These are phyloP conservation scores for Saturnia pavonia DNA, from an alignment of 2,888 invertebrate species.

Conservation along the genomic window DNA sequence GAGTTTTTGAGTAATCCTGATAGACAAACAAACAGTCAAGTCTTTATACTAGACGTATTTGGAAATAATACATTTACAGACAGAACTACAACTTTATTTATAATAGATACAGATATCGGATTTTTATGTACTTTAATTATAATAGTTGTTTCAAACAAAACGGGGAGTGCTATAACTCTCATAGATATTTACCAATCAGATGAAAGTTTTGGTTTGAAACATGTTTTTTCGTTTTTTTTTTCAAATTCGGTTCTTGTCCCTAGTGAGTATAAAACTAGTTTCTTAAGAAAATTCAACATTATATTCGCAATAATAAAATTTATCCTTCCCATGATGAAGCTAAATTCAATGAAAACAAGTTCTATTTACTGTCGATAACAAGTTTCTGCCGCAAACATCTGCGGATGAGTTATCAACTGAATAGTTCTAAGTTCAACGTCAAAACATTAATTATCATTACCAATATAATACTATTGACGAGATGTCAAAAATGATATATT, in stretches of 20 bases:
- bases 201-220: no score
- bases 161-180: no score
- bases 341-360: slow-evolving; percentile 33
- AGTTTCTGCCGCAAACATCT: slow-evolving; percentile 27
- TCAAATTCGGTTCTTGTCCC: neutral
- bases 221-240: no score
- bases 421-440: slow-evolving; percentile 41
- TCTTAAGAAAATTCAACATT: neutral
- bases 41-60: no score
- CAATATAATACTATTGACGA: slow-evolving; percentile 1
- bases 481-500: slow-evolving; percentile 19
- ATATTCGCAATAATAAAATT: neutral
- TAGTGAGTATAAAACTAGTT: neutral
- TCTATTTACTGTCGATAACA: slow-evolving; percentile 31
- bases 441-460: slow-evolving; percentile 23
- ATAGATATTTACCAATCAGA: no score
- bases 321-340: slow-evolving; percentile 3
- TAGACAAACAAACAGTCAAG: no score
- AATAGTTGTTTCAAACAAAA: no score
- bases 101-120: no score
- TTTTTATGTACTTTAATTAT: no score
- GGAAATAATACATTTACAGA: no score
- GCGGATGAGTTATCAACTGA: slow-evolving; percentile 23
- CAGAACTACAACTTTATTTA: no score
- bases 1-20: no score